Conservation (phyloP, 92 coral and sea anemone species). For the Epizoanthus ramosus region DNA sequence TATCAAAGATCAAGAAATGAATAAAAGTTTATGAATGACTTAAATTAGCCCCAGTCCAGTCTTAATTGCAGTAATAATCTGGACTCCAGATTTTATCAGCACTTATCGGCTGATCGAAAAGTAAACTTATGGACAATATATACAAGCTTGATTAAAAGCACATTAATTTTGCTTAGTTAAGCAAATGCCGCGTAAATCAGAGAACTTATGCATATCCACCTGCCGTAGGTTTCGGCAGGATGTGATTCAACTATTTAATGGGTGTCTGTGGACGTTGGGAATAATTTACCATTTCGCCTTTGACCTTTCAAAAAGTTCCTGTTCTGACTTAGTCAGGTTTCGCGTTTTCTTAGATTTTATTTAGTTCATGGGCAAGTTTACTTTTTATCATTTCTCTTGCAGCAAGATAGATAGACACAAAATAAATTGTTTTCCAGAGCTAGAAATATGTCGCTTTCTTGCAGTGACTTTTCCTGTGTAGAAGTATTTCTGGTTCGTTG, state of each 20-base stretch:
- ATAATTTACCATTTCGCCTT: constrained; percentile 16
- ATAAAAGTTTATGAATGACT: constrained; percentile 55
- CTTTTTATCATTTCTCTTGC: not conserved
- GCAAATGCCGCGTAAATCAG: constrained; percentile 42
- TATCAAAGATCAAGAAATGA: constrained; percentile 63
- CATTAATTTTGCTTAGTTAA: constrained; percentile 45
- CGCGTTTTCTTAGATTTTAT: no score
- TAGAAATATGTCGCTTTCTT: not conserved
- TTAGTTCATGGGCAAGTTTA: not conserved
- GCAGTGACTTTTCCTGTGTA: not conserved
- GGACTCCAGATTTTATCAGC: constrained; percentile 51
- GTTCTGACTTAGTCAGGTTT: not conserved
- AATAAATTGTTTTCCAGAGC: not conserved
- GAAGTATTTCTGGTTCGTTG: constrained; percentile 13
- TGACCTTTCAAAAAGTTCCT: not conserved
- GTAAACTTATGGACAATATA: constrained; percentile 6
- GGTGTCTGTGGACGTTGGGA: constrained; percentile 20
- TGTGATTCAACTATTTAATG: constrained; percentile 27
- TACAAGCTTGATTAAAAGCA: constrained; percentile 26
- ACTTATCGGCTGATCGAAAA: constrained; percentile 53
- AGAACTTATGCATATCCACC: constrained; percentile 15
- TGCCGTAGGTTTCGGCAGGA: constrained; percentile 9
- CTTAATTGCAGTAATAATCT: constrained; percentile 21
- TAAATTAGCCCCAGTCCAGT: constrained; percentile 16
- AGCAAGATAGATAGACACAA: not conserved